phyloP scores from a whole-genome alignment of 2,113 vertebrate genomes.

The Podarcis muralis region DNA sequence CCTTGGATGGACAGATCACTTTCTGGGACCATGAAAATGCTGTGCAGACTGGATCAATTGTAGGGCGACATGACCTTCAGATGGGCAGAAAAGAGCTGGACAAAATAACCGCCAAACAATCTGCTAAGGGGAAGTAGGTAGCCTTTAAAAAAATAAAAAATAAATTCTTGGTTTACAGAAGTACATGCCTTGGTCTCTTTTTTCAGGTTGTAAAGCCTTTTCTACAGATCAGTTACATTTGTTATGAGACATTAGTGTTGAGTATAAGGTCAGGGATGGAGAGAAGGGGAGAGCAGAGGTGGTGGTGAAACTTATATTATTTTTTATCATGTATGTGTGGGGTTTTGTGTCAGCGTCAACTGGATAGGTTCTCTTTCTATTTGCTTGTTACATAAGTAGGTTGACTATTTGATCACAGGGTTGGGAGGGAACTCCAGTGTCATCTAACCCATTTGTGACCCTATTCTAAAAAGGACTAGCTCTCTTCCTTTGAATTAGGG shows the following conservation, averaged over 20 bases:
- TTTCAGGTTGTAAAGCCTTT: too few species aligned
- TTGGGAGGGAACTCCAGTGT: too few species aligned
- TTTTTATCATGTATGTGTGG: too few species aligned
- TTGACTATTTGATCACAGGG: constrained; percentile 34
- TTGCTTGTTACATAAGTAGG: constrained; percentile 80
- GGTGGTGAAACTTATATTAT: too few species aligned
- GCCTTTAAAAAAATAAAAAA: neutral
- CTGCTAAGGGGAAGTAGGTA: constrained; percentile 93
- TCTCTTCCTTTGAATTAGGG: accelerated
- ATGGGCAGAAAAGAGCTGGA: constrained; percentile 91
- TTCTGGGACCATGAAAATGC: constrained; percentile 91
- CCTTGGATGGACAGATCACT: constrained; percentile 88
- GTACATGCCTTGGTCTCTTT: too few species aligned
- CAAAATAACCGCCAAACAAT: constrained; percentile 93
- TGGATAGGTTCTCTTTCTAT: too few species aligned
- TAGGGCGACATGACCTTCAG: constrained; percentile 90
- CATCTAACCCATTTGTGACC: neutral
- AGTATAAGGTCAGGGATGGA: too few species aligned
- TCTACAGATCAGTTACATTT: too few species aligned
- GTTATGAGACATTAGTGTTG: too few species aligned
- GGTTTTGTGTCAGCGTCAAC: too few species aligned
- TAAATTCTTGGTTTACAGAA: too few species aligned
- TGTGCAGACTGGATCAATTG: constrained; percentile 83
- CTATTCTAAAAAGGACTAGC: neutral
- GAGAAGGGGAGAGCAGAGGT: too few species aligned